Evolutionary conservation across 2,113 vertebrate species (phyloP).

Genomic region (Colius striatus): DNA sequence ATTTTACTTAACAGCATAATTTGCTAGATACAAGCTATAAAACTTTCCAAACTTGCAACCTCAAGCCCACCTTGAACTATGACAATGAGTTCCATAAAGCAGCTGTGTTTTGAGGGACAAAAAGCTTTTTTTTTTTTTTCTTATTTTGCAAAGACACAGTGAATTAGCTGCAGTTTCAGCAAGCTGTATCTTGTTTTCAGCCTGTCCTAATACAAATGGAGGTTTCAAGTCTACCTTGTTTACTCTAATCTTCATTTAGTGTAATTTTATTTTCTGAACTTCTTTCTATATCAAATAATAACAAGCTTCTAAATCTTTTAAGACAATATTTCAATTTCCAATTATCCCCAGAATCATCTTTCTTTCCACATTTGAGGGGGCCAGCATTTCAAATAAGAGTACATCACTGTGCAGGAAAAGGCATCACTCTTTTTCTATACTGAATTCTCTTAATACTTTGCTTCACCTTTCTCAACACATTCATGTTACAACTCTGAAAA

Average conservation of each 20-base stretch:
- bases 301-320: not conserved
- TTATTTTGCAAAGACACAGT: not conserved
- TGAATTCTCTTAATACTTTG: not conserved
- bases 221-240: not conserved
- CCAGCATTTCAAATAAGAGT: not conserved
- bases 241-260: not conserved
- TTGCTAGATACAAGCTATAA: not conserved
- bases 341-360: not conserved
- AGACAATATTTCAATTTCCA: not conserved
- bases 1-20: not conserved
- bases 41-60: not conserved
- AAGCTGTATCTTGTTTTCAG: not conserved
- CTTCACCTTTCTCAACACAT: not conserved
- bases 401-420: not conserved
- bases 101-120: not conserved
- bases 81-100: not conserved
- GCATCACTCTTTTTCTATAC: not conserved
- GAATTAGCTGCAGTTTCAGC: not conserved
- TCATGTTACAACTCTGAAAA: not conserved
- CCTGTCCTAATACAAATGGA: not conserved
- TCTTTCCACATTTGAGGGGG: not conserved
- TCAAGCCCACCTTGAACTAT: not conserved
- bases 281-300: not conserved
- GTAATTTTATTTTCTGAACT: not conserved
- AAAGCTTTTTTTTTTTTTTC: not conserved